Evolutionary conservation across 2,113 vertebrate species (phyloP), one percentile per base, ranked within the genome.

Genomic region (Pterocles burchelli): DNA sequence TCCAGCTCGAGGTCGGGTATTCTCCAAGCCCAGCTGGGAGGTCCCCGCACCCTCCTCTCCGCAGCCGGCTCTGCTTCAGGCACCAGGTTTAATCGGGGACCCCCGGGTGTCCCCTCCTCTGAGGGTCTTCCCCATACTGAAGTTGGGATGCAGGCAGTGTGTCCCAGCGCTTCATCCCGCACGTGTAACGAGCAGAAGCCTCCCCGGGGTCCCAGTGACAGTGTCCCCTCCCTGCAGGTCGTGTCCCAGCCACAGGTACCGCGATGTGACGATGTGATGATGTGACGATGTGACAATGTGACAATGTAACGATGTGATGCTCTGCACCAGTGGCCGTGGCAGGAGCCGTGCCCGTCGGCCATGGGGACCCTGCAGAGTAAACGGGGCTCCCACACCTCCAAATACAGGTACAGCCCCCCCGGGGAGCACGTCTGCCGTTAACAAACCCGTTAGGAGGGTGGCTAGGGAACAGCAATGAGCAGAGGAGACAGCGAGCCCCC

Each of bases 341-440:
- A 13, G 59, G 57, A 87, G 65, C 86, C 4, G 51, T 51, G 29
- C 51, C 58, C 2, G 0, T 68, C 19, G 7, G 29, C 58, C 57
- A 99, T 99, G 99, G 99, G 99, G 38, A 99, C 99, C 93, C 98
- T 99, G 59, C 99, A 99, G 95, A 99, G 99, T 97, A 99, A 99
- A 97, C 97, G 98, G 95, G 98, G 97, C 85, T 96, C 98, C 90
- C 98, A 97, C 90, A 97, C 98, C 33, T 97, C 98, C 25, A 97
- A 97, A 81, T 99, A 99, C 98, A 99, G 98, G 99, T 99, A 97
- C 72, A 65, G 91, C 94, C 58, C 1, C 3, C 45, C 59, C 4
- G 17, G 14, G n/a, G 41, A 28, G 12, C 20, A 1, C 6, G 5
- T 20, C n/a, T 38, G 51, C 21, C 31, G 34, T 45, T 52, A 20